Percentiles rank a stretch among this genome's conserved stretches.
phyloP scores from a whole-genome alignment of 2,888 invertebrate genomes.

The Brenthis ino region DNA sequence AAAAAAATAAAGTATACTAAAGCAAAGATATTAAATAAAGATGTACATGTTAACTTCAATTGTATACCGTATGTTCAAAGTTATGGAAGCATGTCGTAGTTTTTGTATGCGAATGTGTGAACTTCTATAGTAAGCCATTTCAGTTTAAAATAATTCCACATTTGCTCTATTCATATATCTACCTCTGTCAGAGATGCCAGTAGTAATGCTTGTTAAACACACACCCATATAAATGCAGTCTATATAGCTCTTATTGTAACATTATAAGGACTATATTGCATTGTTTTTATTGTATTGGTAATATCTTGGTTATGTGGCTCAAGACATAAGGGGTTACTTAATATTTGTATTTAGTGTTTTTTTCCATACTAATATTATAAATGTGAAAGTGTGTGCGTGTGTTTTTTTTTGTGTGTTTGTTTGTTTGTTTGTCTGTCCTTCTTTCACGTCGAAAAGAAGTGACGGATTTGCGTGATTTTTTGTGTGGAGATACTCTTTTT shows the following conservation, averaged over 20 bases:
- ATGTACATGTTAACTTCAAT: neutral
- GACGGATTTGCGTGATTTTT: too few relatives aligned
- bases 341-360: too few relatives aligned
- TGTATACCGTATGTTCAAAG: neutral
- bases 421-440: too few relatives aligned
- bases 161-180: conserved; percentile 31
- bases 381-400: too few relatives aligned
- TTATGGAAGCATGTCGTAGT: neutral
- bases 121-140: conserved; percentile 18
- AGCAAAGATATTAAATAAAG: too few relatives aligned
- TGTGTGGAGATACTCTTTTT: too few relatives aligned
- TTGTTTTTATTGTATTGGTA: neutral
- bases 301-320: neutral
- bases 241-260: neutral
- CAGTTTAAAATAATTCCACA: conserved; percentile 34
- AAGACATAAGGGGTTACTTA: neutral
- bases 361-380: too few relatives aligned
- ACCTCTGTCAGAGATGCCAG: conserved; percentile 23
- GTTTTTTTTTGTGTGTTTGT: too few relatives aligned
- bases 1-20: too few relatives aligned
- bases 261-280: neutral
- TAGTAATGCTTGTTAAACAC: conserved; percentile 7
- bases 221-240: neutral
- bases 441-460: too few relatives aligned
- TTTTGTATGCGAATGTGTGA: conserved; percentile 2